Conservation (phyloP, 2,888 invertebrate species). For the Caenorhabditis imperialis region DNA sequence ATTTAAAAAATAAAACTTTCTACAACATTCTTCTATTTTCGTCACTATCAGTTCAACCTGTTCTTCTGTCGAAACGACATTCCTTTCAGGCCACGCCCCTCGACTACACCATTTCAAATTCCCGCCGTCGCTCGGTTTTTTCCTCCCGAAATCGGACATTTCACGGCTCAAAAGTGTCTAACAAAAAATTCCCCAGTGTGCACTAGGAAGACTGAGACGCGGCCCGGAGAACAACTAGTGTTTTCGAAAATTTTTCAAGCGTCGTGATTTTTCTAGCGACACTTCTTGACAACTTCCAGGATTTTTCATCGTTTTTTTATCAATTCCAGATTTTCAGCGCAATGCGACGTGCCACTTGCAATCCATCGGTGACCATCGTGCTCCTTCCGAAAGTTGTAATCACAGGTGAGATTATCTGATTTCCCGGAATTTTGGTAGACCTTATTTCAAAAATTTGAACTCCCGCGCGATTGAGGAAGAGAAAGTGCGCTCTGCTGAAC, state of each 20-base stretch:
- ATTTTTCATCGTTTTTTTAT: neutral
- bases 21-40: conserved; percentile 2
- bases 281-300: neutral
- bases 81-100: neutral
- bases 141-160: conserved; percentile 10
- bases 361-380: conserved; percentile 13
- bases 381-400: conserved; percentile 33
- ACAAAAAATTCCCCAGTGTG: conserved; percentile 51
- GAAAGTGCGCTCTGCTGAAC: no score
- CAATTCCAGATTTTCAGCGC: conserved; percentile 14
- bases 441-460: no score
- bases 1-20: no score
- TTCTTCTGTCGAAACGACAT: conserved; percentile 1
- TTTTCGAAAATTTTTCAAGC: conserved; percentile 4
- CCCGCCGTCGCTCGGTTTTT: neutral
- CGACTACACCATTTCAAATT: conserved; percentile 10
- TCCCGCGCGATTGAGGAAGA: no score
- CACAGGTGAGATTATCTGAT: no score
- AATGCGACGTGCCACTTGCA: conserved; percentile 7
- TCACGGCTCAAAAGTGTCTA: conserved; percentile 20
- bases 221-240: conserved; percentile 18
- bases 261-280: neutral
- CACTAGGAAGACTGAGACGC: conserved; percentile 12
- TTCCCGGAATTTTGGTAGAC: no score
- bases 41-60: conserved; percentile 1